These are phyloP conservation scores for Pycnomerus fuliginosus DNA, from an alignment of 2,888 invertebrate genomes.

Conservation along the genomic window DNA sequence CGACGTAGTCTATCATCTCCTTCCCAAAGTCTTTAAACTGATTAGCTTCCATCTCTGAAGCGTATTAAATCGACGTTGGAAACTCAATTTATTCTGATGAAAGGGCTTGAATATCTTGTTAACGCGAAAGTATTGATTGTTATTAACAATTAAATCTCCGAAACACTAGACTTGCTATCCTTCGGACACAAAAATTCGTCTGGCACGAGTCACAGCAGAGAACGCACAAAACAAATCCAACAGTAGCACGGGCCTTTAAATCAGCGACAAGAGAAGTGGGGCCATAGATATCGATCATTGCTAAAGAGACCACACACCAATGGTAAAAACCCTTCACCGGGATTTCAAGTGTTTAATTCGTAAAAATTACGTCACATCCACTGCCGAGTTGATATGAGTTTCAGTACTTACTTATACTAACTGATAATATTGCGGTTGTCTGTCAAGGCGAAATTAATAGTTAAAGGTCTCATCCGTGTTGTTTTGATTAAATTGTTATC, in stretches of 20 bases:
- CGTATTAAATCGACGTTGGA: slow-evolving; percentile 1
- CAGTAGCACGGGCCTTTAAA: slow-evolving; percentile 35
- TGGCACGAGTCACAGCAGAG: slow-evolving; percentile 13
- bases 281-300: slow-evolving; percentile 38
- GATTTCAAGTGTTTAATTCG: slow-evolving; percentile 5
- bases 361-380: slow-evolving; percentile 2
- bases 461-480: neutral
- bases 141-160: too few species aligned
- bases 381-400: neutral
- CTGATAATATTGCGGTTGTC: neutral
- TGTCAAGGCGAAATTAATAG: neutral
- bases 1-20: slow-evolving; percentile 92
- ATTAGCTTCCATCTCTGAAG: slow-evolving; percentile 69
- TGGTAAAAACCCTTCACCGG: slow-evolving; percentile 22
- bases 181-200: slow-evolving; percentile 13
- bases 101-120: slow-evolving; percentile 19
- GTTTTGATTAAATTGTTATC: neutral
- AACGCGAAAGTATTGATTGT: too few species aligned
- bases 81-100: neutral
- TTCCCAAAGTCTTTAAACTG: slow-evolving; percentile 86
- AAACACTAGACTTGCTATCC: too few species aligned
- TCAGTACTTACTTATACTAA: neutral
- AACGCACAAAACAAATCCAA: slow-evolving; percentile 23
- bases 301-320: too few species aligned
- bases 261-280: slow-evolving; percentile 31